Conservation (phyloP, 2,888 invertebrate genomes). For the Abrostola triplasia region DNA sequence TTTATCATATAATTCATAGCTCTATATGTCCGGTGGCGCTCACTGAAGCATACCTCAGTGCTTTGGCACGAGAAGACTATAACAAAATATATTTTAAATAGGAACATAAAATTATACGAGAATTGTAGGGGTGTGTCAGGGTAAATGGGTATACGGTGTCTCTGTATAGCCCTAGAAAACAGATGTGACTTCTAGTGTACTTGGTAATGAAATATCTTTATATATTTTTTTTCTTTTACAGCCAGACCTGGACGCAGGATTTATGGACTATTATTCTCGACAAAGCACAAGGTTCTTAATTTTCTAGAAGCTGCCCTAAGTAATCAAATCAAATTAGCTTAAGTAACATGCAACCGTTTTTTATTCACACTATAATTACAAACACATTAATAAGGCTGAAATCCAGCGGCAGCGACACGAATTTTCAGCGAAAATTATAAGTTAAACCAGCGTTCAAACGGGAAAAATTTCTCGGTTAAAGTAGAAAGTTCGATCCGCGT, state of each 20-base stretch:
- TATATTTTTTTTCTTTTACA: too few species aligned
- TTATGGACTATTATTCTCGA: too few species aligned
- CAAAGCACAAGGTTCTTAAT: too few species aligned
- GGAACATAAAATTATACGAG: background rate
- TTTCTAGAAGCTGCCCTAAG: too few species aligned
- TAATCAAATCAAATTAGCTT: too few species aligned
- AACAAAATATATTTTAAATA: background rate
- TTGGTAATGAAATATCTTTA: too few species aligned
- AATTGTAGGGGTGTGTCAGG: too few species aligned
- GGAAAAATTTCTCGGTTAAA: slow-evolving; percentile 17
- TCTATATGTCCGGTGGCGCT: slow-evolving; percentile 1
- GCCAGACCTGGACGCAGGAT: too few species aligned
- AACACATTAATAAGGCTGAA: slow-evolving; percentile 1
- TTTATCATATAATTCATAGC: slow-evolving; percentile 5
- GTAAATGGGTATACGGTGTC: too few species aligned
- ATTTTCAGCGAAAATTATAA: background rate
- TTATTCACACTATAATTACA: background rate
- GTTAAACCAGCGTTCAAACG: slow-evolving; percentile 4
- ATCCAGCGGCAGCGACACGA: background rate
- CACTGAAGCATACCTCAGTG: slow-evolving; percentile 25
- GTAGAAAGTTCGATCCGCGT: slow-evolving; percentile 27
- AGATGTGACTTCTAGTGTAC: too few species aligned
- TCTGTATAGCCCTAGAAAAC: too few species aligned
- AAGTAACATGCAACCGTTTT: background rate
- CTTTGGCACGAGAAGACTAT: slow-evolving; percentile 14